phyloP scores from a whole-genome alignment of 2,113 vertebrate genomes.

The Damaliscus lunatus region DNA sequence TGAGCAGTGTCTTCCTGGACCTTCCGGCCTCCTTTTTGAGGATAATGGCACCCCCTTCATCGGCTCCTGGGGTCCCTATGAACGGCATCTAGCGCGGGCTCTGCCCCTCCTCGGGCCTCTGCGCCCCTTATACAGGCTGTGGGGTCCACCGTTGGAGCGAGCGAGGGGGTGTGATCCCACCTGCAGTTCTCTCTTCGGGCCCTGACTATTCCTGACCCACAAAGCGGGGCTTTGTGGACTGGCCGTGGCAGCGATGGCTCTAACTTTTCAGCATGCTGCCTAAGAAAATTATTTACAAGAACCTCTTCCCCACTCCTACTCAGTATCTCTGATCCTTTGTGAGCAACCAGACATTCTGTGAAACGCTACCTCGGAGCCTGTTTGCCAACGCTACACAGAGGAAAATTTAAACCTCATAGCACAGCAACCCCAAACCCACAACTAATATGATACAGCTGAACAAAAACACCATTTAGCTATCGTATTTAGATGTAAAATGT shows the following conservation, averaged over 20 bases:
- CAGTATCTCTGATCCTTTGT: not conserved
- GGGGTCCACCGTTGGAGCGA: rapidly evolving
- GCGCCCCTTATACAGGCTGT: not conserved
- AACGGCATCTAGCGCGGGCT: rapidly evolving
- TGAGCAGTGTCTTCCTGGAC: not conserved
- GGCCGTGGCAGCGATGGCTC: too few relatives aligned
- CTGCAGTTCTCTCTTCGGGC: rapidly evolving
- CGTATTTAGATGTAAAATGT: not conserved
- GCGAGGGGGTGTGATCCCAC: not conserved
- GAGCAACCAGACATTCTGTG: not conserved
- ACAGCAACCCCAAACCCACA: not conserved
- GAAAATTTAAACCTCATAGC: not conserved
- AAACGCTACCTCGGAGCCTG: not conserved
- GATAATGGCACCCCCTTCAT: rapidly evolving
- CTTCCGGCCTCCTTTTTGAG: not conserved
- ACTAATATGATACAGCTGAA: not conserved
- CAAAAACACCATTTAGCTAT: not conserved
- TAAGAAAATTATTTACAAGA: too few relatives aligned
- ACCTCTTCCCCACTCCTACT: rapidly evolving
- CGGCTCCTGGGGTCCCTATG: rapidly evolving
- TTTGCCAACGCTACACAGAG: not conserved
- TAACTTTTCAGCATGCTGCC: not conserved
- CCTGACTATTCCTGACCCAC: not conserved
- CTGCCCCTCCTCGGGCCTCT: not conserved
- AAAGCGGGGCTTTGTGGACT: not conserved